phyloP scores from a whole-genome alignment of 92 coral and sea anemone species.

The Parazoanthus swiftii region DNA sequence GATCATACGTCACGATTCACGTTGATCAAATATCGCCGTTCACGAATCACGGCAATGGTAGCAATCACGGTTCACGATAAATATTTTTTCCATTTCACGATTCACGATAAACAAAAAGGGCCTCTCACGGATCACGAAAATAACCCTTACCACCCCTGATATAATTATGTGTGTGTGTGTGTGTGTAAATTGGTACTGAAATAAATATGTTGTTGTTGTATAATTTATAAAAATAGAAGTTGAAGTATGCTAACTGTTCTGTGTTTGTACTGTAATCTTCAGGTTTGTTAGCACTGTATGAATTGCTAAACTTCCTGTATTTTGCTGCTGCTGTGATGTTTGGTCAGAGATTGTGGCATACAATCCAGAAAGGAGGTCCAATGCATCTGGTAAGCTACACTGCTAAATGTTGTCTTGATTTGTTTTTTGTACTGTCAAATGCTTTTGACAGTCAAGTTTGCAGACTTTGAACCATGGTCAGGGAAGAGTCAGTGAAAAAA shows the following conservation, averaged over 20 bases:
- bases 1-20: too few relatives aligned
- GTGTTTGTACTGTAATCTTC: background rate
- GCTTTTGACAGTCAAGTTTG: background rate
- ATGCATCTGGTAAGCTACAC: slow-evolving; percentile 83
- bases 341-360: slow-evolving; percentile 96
- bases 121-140: too few relatives aligned
- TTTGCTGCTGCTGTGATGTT: slow-evolving; percentile 85
- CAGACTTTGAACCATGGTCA: background rate
- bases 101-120: too few relatives aligned
- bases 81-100: too few relatives aligned
- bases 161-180: too few relatives aligned
- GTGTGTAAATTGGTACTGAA: too few relatives aligned
- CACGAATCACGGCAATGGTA: too few relatives aligned
- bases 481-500: too few relatives aligned
- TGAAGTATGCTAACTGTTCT: background rate
- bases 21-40: too few relatives aligned
- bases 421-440: background rate
- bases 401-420: background rate
- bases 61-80: too few relatives aligned
- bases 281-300: slow-evolving; percentile 86
- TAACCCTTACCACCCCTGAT: too few relatives aligned
- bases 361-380: slow-evolving; percentile 95
- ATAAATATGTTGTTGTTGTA: too few relatives aligned
- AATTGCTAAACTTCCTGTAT: slow-evolving; percentile 80
- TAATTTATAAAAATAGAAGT: background rate